Conservation (phyloP, 2,113 vertebrate species). For the Falcunculus frontatus region DNA sequence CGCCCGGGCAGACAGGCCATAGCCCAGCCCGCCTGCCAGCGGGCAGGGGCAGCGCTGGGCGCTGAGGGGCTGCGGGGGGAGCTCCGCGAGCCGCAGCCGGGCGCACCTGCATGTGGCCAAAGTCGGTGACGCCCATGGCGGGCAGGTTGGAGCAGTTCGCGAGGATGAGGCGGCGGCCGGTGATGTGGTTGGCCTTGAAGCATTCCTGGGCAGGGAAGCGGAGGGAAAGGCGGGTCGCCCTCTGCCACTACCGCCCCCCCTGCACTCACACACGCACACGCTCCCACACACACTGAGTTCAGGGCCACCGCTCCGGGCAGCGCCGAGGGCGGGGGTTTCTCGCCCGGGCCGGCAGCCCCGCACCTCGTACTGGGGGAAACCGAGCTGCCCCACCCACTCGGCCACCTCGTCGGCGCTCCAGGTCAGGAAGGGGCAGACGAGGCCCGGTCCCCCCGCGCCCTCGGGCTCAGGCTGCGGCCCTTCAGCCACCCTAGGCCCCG, state of each 20-base stretch:
- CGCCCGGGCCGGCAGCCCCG: neutral
- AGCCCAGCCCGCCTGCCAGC: neutral
- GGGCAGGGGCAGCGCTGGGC: neutral
- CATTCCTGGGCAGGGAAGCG: slow-evolving; percentile 76
- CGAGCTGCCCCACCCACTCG: slow-evolving; percentile 66
- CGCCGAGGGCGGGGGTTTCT: no score
- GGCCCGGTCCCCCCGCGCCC: fast-evolving
- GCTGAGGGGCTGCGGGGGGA: neutral
- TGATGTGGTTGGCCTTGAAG: slow-evolving; percentile 84
- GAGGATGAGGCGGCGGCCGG: slow-evolving; percentile 83
- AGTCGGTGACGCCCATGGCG: slow-evolving; percentile 84
- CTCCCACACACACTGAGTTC: neutral
- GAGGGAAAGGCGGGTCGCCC: neutral
- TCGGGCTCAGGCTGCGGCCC: neutral
- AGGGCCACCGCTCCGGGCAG: neutral
- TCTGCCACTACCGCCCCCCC: neutral
- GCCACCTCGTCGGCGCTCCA: slow-evolving; percentile 69
- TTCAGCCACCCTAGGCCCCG: no score
- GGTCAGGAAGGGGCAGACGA: neutral
- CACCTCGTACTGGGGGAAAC: slow-evolving; percentile 77
- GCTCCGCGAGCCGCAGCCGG: neutral
- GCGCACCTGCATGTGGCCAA: slow-evolving; percentile 86
- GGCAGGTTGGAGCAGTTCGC: slow-evolving; percentile 79
- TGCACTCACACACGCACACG: neutral
- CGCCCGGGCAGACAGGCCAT: fast-evolving